A percentile compares a stretch with the other conserved stretches of the same genome.
These are phyloP conservation scores for Lacanobia oleracea DNA, from an alignment of 2,888 invertebrate species.

Conservation along the genomic window DNA sequence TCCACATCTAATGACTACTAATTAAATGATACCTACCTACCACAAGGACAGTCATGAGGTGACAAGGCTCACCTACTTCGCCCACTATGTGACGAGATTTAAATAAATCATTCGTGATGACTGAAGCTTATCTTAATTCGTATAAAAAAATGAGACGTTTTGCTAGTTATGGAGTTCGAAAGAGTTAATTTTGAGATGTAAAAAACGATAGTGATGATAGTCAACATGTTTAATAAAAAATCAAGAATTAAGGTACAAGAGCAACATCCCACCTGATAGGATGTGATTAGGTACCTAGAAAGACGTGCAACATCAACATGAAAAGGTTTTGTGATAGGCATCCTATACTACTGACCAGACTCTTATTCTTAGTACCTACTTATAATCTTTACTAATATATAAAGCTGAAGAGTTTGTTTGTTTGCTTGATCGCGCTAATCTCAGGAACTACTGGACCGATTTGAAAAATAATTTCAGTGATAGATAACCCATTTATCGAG, in stretches of 20 bases:
- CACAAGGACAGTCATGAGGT: slow-evolving; percentile 50
- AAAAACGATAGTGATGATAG: neutral
- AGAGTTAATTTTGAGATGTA: neutral
- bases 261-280: neutral
- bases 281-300: neutral
- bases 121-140: slow-evolving; percentile 44
- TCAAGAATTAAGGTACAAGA: neutral
- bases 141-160: slow-evolving; percentile 36
- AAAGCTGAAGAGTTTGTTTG: no score
- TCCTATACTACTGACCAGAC: no score
- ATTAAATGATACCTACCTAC: slow-evolving; percentile 50
- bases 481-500: no score
- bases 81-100: slow-evolving; percentile 50
- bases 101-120: slow-evolving; percentile 58
- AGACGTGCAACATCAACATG: no score
- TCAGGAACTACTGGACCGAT: no score
- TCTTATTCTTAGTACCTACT: no score
- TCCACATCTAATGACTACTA: slow-evolving; percentile 54
- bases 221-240: neutral
- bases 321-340: no score
- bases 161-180: slow-evolving; percentile 13
- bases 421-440: no score
- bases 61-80: slow-evolving; percentile 52
- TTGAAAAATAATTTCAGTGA: no score
- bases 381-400: no score